Evolutionary conservation across 2,888 invertebrate species (phyloP).

Genomic region (Nomada fabriciana): DNA sequence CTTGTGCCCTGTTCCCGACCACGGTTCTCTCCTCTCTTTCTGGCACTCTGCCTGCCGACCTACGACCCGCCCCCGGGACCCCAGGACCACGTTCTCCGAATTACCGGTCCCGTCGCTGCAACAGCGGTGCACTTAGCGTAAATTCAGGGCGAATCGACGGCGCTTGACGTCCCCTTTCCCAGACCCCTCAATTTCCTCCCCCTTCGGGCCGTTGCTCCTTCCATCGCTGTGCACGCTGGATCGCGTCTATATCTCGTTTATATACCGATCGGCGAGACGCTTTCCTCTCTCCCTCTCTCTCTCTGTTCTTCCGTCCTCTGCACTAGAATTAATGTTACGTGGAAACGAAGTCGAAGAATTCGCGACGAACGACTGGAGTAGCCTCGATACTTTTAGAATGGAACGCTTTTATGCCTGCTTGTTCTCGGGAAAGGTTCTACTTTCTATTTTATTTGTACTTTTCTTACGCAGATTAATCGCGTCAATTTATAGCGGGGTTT

Average conservation of each 20-base stretch:
- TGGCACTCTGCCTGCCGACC: slow-evolving; percentile 82
- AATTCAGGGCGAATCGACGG: slow-evolving; percentile 78
- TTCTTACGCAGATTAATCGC: too few species aligned
- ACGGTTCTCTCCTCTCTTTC: slow-evolving; percentile 74
- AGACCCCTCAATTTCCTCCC: slow-evolving; percentile 58
- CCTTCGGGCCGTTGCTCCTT: slow-evolving; percentile 14
- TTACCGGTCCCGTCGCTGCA: slow-evolving; percentile 80
- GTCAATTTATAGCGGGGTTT: background rate
- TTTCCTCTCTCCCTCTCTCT: slow-evolving; percentile 38
- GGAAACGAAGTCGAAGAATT: slow-evolving; percentile 45
- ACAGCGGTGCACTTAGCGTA: slow-evolving; percentile 80
- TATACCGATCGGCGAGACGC: slow-evolving; percentile 61
- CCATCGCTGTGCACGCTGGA: slow-evolving; percentile 18
- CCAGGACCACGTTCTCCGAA: slow-evolving; percentile 82
- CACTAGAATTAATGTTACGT: slow-evolving; percentile 49
- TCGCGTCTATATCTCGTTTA: slow-evolving; percentile 57
- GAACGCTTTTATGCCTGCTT: slow-evolving; percentile 13
- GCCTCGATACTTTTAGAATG: slow-evolving; percentile 36
- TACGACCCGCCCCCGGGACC: slow-evolving; percentile 80
- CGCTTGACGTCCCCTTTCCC: slow-evolving; percentile 72
- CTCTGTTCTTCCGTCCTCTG: background rate
- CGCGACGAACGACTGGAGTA: slow-evolving; percentile 33
- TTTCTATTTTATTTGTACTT: too few species aligned
- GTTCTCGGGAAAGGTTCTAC: background rate
- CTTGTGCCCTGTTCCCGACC: slow-evolving; percentile 56